Evolutionary conservation across 2,888 invertebrate genomes (phyloP).

Genomic region (Eulithis prunata): DNA sequence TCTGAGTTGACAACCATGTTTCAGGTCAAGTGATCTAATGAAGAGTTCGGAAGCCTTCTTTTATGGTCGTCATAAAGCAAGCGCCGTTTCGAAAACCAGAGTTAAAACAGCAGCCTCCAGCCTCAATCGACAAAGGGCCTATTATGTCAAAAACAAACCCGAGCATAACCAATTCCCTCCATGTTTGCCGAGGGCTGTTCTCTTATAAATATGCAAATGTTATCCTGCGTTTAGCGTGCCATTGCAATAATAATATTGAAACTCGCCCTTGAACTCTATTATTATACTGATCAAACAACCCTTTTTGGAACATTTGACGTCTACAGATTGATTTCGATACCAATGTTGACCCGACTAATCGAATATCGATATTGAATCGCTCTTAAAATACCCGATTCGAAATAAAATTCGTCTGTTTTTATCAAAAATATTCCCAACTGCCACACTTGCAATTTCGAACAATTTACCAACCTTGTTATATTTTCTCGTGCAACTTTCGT

Average conservation of each 20-base stretch:
- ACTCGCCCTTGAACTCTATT: conserved; percentile 74
- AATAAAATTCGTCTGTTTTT: background rate
- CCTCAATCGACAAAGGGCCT: conserved; percentile 69
- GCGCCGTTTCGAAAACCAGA: conserved; percentile 9
- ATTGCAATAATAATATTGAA: conserved; percentile 81
- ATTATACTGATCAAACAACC: conserved; percentile 73
- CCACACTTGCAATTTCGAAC: conserved; percentile 8
- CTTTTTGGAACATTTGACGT: conserved; percentile 58
- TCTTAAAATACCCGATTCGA: conserved; percentile 11
- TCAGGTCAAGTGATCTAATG: too few relatives aligned
- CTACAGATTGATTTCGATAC: conserved; percentile 54
- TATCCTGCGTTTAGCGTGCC: conserved; percentile 76
- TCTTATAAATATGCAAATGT: conserved; percentile 83
- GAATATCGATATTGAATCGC: conserved; percentile 41
- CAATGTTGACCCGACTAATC: conserved; percentile 58
- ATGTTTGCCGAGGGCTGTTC: conserved; percentile 77
- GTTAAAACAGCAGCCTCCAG: conserved; percentile 54
- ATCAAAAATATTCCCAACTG: conserved; percentile 1
- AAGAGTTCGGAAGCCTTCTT: background rate
- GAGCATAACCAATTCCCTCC: conserved; percentile 67
- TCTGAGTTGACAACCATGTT: too few relatives aligned
- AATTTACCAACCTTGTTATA: conserved; percentile 14
- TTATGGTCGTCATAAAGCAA: background rate
- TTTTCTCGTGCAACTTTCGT: conserved; percentile 11
- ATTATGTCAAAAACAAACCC: conserved; percentile 79